Base-by-base conservation (phyloP, 2,113 vertebrate species). In the Peromyscus californicus region DNA sequence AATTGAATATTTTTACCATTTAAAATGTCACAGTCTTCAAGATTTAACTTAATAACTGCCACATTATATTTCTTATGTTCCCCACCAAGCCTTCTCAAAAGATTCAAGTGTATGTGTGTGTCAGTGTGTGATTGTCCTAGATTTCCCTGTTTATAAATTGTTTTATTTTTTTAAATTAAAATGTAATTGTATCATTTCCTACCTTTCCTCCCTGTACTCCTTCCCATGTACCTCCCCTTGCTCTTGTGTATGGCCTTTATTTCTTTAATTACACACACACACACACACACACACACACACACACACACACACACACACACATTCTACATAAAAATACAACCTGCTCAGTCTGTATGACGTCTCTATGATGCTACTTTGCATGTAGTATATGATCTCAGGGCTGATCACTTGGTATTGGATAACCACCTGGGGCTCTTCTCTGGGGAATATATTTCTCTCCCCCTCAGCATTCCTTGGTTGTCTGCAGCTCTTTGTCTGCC, bases 1-100 rank as follows among this genome's bases (percentile, higher is more conserved):
- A 96, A 98, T 98, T 98, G 94, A 94, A 98, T 94, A 84, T 92
- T 96, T 98, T 51, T 42, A 92, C 61, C 84, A 92, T 39, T 96
- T 96, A 94, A 42, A 97, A 94, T 97, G 94, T 97, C 93, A 96
- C 13, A 75, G 67, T 39, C 61, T 96, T 95, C 89, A 98, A 96
- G 87, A 93, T 94, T 96, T 98, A 94, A 98, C 85, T 98, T 97
- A 97, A 74, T 82, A 74, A 29, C 90, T 92, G 82, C 93, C 21
- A 91, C 79, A 15, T 96, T n/a, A 97, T 95, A 92, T 17, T 65
- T 93, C 42, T 95, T 67, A 83, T 2, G 0, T 88, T 92, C 83
- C 36, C 13, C 26, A 94, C 13, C 76, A 94, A 90, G 21, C 61
- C 33, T 57, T 90, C 57, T 91, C 96, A 97, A 93, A 84, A 82